Base-by-base conservation (phyloP, 2,888 invertebrate genomes). In the Sympetrum striolatum region DNA sequence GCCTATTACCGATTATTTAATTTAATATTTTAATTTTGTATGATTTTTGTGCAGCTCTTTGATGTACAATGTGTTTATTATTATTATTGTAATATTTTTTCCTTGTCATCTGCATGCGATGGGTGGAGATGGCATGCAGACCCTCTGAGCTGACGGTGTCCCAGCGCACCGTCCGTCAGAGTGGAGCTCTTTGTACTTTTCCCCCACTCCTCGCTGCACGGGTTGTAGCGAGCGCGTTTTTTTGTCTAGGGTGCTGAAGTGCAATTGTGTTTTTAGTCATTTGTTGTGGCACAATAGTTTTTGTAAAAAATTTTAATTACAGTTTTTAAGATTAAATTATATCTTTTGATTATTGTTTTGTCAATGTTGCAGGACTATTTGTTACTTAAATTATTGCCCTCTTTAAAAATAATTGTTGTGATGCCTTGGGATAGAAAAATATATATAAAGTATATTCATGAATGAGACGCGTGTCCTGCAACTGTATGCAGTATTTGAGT, bases 241-340 rank as follows among this genome's bases (percentile, higher is more conserved):
- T 82, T 60, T 37, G 31, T 86, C 86, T 22, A 60, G 86, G 86
- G 86, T 86, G 86, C 86, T 86, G 86, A 58, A 35, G 86, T 86
- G 86, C 86, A 86, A 86, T 86, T 86, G 86, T 86, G 86, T 60
- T 86, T 86, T 86, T 64, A 86, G 86, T 86, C 86, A 86, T 86
- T 86, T 86, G 86, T 86, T 86, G 86, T 86, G 86, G 86, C 86
- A 86, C 86, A 60, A 86, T 86, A 60, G 37, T 86, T 86, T 86
- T 86, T 86, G 86, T 86, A 86, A 86, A 86, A 60, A 86, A 86
- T 60, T 60, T 86, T 86, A 60, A 86, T 60, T 86, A 60, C 58
- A 58, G 39, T 58, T 86, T 86, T 86, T 86, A 64, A 86, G 37
- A 37, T 58, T 86, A 86, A 86, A 86, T 86, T 86, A 86, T 86